A percentile compares a stretch with the other conserved stretches of the same genome.
These are phyloP conservation scores for Malacoraja senta DNA, from an alignment of 2,797 vertebrate genomes.

Conservation along the genomic window DNA sequence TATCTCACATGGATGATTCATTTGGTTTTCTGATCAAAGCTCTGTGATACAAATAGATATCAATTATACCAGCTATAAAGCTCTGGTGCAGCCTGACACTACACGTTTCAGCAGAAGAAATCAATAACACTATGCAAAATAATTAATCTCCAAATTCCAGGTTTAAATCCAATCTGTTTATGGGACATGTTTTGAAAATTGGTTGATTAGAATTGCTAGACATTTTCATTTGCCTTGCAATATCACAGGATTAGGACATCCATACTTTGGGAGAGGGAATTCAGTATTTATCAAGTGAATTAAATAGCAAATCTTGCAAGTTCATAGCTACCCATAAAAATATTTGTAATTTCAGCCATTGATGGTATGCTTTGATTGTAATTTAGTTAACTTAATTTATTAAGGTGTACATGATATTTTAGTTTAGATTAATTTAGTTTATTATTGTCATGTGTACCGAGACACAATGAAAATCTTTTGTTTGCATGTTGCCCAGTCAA, in stretches of 20 bases:
- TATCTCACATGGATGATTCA: not conserved
- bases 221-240: not conserved
- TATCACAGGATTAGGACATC: not conserved
- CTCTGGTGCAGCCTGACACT: not conserved
- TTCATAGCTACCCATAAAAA: not conserved
- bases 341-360: not conserved
- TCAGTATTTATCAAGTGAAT: not conserved
- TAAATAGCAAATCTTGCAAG: not conserved
- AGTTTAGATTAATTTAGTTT: too few relatives aligned
- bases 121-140: not conserved
- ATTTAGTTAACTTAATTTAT: not conserved
- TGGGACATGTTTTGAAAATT: not conserved
- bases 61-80: not conserved
- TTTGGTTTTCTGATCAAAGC: not conserved
- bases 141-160: not conserved
- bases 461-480: too few relatives aligned
- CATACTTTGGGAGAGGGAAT: not conserved
- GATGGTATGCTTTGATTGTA: not conserved
- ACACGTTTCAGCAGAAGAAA: not conserved
- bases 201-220: not conserved
- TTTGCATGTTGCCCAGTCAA: too few relatives aligned
- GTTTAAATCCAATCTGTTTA: slow-evolving; percentile 5
- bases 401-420: not conserved
- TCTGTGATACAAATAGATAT: not conserved
- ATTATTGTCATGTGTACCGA: too few relatives aligned